A percentile compares a stretch with the other conserved stretches of the same genome.
These are phyloP conservation scores for Spilogale gracilis DNA, from an alignment of 2,113 vertebrate genomes.

Conservation along the genomic window DNA sequence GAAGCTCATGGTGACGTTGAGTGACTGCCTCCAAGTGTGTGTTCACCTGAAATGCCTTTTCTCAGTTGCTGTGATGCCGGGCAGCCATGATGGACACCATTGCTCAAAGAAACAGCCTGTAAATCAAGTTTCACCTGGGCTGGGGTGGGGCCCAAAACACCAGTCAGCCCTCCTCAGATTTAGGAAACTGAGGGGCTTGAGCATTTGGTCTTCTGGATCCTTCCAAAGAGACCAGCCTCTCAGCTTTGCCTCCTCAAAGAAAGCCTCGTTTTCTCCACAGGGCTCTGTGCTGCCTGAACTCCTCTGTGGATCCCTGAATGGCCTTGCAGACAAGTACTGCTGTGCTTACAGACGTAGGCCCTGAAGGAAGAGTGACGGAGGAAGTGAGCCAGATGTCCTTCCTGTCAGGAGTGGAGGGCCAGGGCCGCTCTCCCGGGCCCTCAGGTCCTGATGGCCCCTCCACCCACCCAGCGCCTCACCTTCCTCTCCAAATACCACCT, in stretches of 20 bases:
- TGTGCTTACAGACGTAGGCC: too few relatives aligned
- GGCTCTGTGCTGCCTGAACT: background rate
- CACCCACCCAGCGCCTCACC: rapidly evolving
- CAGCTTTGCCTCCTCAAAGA: background rate
- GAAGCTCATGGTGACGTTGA: constrained; percentile 81
- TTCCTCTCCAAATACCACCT: background rate
- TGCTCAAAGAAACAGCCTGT: constrained; percentile 45
- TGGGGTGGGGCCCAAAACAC: background rate
- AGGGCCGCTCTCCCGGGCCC: background rate
- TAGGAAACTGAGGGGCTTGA: background rate
- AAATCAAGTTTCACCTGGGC: background rate
- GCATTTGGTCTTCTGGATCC: rapidly evolving
- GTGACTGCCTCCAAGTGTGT: constrained; percentile 64
- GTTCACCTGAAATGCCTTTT: constrained; percentile 81
- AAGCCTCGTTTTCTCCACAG: background rate
- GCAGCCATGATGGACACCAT: constrained; percentile 22
- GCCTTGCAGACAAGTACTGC: too few relatives aligned
- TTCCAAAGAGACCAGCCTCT: background rate
- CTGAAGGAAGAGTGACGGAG: background rate
- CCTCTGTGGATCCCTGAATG: background rate
- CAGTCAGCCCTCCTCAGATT: background rate
- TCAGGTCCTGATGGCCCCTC: background rate
- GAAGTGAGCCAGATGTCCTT: background rate
- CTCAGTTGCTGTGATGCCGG: constrained; percentile 74
- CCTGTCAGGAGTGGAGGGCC: background rate